Base-by-base conservation (phyloP, 2,113 vertebrate genomes). In the Suncus etruscus region DNA sequence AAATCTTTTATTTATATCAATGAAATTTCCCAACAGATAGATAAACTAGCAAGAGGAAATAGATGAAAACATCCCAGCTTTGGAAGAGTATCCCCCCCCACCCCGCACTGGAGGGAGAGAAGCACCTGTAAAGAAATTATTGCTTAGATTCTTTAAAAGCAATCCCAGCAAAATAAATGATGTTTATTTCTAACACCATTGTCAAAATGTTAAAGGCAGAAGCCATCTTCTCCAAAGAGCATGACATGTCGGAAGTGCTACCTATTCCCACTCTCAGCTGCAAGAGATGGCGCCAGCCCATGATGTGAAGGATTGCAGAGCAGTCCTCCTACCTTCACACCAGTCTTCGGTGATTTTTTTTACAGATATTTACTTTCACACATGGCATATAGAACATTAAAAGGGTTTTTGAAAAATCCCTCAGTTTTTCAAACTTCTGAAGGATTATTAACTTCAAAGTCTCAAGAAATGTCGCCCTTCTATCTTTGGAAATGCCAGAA, bases 401-500 rank as follows among this genome's bases (percentile, higher is more conserved):
- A 98, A 97, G 91, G 92, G 80, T 96, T 97, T 20, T 97, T 95
- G 93, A 97, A 98, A 98, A 98, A 94, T 93, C 96, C 96, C 94
- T 97, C 97, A 96, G 97, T 98, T 98, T 98, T 97, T 66, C 97
- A 96, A 98, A 98, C 98, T 98, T 98, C 98, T 99, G 97, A 98
- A 98, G 98, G 98, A 98, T 99, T 99, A 99, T 98, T 98, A 98
- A 98, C 99, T 98, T 99, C 99, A 99, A 99, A 99, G 99, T 98
- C 97, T 98, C 97, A 98, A 98, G 98, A 99, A 99, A 99, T 99
- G 99, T 98, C 98, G 97, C 96, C 98, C 97, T 98, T 98, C 98
- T 98, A 98, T 98, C 98, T 98, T 98, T 98, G 98, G 98, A 99
- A 99, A 99, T 98, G 99, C 98, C 99, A 99, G 97, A 96, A 99